A percentile compares a stretch with the other conserved stretches of the same genome.
Evolutionary conservation across 2,888 invertebrate genomes (phyloP).

Genomic region (Neoascia interrupta): DNA sequence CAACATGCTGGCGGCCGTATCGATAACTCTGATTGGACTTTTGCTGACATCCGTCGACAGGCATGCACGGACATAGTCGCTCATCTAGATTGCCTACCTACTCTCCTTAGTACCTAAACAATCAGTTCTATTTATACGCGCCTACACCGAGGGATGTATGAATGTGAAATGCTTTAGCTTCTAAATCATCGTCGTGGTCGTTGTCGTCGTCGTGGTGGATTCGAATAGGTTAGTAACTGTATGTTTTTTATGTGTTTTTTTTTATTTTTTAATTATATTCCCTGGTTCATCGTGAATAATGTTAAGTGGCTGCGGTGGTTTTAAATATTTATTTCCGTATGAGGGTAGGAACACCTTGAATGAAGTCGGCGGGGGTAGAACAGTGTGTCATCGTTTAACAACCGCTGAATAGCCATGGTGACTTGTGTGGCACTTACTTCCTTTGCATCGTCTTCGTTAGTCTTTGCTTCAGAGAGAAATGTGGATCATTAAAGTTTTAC

Average conservation of each 20-base stretch:
- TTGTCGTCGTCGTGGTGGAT: slow-evolving; percentile 36
- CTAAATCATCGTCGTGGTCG: slow-evolving; percentile 26
- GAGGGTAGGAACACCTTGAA: too few species aligned
- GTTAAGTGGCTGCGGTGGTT: background rate
- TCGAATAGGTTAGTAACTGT: slow-evolving; percentile 24
- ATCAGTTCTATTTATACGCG: slow-evolving; percentile 50
- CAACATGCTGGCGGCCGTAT: slow-evolving; percentile 9
- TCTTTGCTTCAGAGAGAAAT: too few species aligned
- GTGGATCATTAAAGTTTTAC: too few species aligned
- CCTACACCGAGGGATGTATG: slow-evolving; percentile 24
- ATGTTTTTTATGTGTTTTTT: background rate
- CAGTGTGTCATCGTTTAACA: too few species aligned
- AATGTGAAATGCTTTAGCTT: slow-evolving; percentile 44
- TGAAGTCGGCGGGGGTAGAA: too few species aligned
- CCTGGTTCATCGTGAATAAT: slow-evolving; percentile 10
- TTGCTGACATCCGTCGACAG: slow-evolving; percentile 10
- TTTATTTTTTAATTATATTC: background rate
- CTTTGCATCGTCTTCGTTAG: too few species aligned
- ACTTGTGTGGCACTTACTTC: too few species aligned
- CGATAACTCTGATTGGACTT: slow-evolving; percentile 7
- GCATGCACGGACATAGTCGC: slow-evolving; percentile 50
- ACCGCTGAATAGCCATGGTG: too few species aligned
- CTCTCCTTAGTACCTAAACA: slow-evolving; percentile 57
- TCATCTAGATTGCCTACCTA: slow-evolving; percentile 42
- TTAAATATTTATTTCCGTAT: too few species aligned